Evolutionary conservation across 2,797 vertebrate genomes (phyloP).

Genomic region (Miichthys miiuy): DNA sequence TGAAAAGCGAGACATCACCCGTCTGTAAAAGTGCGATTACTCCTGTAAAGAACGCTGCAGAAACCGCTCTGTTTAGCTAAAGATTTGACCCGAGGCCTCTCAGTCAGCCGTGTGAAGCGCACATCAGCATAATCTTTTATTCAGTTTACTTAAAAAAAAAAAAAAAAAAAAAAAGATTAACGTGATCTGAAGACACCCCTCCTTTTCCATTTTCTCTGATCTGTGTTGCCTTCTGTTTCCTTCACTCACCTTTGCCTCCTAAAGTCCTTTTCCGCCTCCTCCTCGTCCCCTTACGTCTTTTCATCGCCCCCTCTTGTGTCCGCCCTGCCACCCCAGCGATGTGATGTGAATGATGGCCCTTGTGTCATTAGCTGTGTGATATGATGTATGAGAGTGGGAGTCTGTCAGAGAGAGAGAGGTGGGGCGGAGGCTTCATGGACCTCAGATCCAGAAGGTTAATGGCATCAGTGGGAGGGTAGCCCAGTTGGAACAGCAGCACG

Average conservation of each 20-base stretch:
- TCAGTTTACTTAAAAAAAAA: constrained; percentile 15
- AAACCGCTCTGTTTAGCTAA: constrained; percentile 12
- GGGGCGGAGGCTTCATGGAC: constrained; percentile 72
- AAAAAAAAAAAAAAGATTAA: constrained; percentile 8
- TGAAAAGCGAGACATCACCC: background rate
- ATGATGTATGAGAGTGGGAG: constrained; percentile 78
- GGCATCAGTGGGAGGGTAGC: constrained; percentile 78
- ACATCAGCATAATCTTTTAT: constrained; percentile 45
- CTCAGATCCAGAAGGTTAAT: constrained; percentile 84
- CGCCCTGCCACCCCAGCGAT: constrained; percentile 21
- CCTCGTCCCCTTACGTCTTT: constrained; percentile 41
- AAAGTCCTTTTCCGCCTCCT: constrained; percentile 26
- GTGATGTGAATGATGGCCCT: constrained; percentile 68
- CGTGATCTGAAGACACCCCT: constrained; percentile 25
- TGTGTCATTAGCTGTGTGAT: constrained; percentile 74
- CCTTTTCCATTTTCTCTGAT: constrained; percentile 51
- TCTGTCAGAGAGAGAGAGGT: constrained; percentile 59
- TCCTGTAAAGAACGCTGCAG: constrained; percentile 22
- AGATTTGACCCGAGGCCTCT: constrained; percentile 23
- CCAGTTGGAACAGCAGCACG: constrained; percentile 69
- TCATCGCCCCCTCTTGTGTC: constrained; percentile 28
- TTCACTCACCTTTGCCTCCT: constrained; percentile 39
- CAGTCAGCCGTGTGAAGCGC: constrained; percentile 30
- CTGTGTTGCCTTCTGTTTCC: constrained; percentile 18
- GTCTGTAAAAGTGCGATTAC: constrained; percentile 26